Conservation (phyloP, 1,140 invertebrate genomes). For the Lepidurus apus region DNA sequence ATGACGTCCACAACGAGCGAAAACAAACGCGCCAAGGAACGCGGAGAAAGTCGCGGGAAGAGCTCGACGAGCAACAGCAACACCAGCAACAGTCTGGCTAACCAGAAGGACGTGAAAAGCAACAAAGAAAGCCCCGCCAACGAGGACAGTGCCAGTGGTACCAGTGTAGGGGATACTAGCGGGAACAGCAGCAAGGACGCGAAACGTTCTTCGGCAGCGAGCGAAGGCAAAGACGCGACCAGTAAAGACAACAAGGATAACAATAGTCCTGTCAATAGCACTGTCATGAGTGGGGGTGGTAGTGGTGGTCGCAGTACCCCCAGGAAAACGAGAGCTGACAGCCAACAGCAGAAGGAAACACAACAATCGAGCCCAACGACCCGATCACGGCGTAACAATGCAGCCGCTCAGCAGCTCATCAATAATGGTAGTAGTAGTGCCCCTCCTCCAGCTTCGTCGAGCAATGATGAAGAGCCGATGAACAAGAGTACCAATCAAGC, state of each 20-base stretch:
- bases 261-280: no score
- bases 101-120: not conserved
- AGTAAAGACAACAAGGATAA: not conserved
- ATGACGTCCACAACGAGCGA: constrained; percentile 5
- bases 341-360: not conserved
- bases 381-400: not conserved
- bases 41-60: not conserved
- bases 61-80: not conserved
- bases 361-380: not conserved
- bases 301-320: not conserved
- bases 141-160: not conserved
- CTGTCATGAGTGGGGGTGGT: not conserved
- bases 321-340: constrained; percentile 18
- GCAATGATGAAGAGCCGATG: constrained; percentile 16
- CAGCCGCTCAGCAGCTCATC: not conserved
- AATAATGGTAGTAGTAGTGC: not conserved
- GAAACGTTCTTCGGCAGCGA: not conserved
- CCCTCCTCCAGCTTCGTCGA: not conserved
- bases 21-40: not conserved
- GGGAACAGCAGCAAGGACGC: not conserved
- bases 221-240: not conserved
- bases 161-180: not conserved
- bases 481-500: not conserved
- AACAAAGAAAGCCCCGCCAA: not conserved
- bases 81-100: not conserved